Percentiles rank a stretch among this genome's conserved stretches.
phyloP scores from a whole-genome alignment of 1,140 invertebrate genomes.

The Pteromalus puparum region DNA sequence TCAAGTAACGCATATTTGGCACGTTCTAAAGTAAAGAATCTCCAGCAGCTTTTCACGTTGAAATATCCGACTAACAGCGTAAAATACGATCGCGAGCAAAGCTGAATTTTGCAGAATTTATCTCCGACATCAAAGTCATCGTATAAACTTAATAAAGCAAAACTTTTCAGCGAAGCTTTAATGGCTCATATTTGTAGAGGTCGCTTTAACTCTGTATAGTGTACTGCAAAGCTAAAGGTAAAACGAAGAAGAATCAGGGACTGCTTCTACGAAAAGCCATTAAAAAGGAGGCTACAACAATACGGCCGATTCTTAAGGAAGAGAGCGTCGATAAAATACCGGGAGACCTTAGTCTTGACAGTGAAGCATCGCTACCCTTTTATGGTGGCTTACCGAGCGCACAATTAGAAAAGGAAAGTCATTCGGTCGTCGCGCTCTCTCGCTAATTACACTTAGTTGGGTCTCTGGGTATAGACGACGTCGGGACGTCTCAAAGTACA shows the following conservation, averaged over 20 bases:
- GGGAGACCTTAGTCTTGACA: constrained; percentile 2
- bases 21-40: too few species aligned
- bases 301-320: neutral
- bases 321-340: constrained; percentile 5
- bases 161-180: neutral
- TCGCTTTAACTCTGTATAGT: neutral
- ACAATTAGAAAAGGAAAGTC: constrained; percentile 59
- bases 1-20: too few species aligned
- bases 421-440: constrained; percentile 49
- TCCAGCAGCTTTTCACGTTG: too few species aligned
- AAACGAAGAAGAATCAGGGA: too few species aligned
- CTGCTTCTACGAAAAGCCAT: neutral
- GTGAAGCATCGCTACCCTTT: constrained; percentile 48
- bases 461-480: neutral
- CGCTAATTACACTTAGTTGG: constrained; percentile 56
- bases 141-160: neutral
- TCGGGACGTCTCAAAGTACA: neutral
- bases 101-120: neutral
- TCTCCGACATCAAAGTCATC: neutral
- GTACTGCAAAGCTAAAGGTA: too few species aligned
- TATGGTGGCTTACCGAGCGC: constrained; percentile 46
- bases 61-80: too few species aligned
- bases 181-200: neutral
- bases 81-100: too few species aligned
- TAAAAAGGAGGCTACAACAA: neutral